phyloP scores from a whole-genome alignment of 2,113 vertebrate species.

The Lepidothrix coronata region DNA sequence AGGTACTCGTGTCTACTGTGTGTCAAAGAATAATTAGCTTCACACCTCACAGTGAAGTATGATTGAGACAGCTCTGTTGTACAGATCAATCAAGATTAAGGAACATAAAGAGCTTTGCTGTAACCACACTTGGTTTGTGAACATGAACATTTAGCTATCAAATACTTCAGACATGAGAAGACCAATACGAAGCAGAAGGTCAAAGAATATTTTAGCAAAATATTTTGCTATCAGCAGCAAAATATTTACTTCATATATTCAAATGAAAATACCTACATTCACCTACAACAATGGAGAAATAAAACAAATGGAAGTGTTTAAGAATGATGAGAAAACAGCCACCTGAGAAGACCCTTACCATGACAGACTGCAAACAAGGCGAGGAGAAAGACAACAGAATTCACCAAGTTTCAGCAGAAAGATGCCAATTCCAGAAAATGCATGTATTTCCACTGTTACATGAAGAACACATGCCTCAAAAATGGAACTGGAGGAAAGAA shows the following conservation, averaged over 20 bases:
- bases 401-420: not conserved
- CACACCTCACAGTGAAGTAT: not conserved
- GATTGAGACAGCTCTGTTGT: not conserved
- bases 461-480: not conserved
- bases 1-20: not conserved
- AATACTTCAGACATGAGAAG: not conserved
- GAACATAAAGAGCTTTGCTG: not conserved
- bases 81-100: not conserved
- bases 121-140: not conserved
- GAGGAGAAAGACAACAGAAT: not conserved
- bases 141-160: not conserved
- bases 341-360: not conserved
- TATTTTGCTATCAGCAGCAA: not conserved
- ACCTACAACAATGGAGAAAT: not conserved
- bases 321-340: not conserved
- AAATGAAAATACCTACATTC: not conserved
- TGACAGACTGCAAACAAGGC: not conserved
- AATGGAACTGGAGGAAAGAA: not conserved
- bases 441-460: rapidly evolving
- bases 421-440: not conserved
- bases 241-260: not conserved
- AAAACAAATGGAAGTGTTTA: not conserved
- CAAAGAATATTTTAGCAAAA: not conserved
- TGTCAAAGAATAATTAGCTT: not conserved
- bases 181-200: not conserved